Conservation (phyloP, 2,113 vertebrate species). For the Rhinolophus ferrumequinum region DNA sequence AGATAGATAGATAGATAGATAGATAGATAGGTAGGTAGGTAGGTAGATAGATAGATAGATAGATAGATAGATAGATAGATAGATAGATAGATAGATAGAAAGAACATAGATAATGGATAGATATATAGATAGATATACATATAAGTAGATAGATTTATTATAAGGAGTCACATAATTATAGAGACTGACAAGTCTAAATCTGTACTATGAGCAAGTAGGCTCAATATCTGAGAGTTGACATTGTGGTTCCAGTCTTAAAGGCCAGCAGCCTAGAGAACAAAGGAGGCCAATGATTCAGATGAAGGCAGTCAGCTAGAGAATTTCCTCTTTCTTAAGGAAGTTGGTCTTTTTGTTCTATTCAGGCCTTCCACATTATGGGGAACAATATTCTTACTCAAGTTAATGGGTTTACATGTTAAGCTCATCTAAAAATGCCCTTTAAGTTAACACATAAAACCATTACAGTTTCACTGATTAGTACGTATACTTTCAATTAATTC, state of each 20-base stretch:
- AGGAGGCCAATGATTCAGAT: not conserved
- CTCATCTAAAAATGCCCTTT: not conserved
- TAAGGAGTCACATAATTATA: not conserved
- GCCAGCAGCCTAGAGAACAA: not conserved
- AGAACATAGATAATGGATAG: not conserved
- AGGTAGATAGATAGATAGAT: not conserved
- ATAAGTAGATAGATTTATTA: not conserved
- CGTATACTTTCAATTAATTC: not conserved
- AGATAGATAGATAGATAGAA: not conserved
- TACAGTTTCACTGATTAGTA: not conserved
- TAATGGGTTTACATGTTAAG: not conserved
- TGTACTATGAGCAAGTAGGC: not conserved
- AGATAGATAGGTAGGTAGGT: not conserved
- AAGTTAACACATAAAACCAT: not conserved
- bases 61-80: not conserved
- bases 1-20: not conserved
- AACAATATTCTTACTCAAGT: not conserved
- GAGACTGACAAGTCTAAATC: not conserved
- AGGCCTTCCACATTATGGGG: not conserved
- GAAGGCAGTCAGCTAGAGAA: not conserved
- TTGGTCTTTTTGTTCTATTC: not conserved
- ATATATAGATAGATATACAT: not conserved
- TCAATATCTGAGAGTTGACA: not conserved
- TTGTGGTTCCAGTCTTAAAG: not conserved
- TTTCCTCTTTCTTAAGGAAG: not conserved